Percentiles rank a stretch among this genome's conserved stretches.
Conservation (phyloP, 2,113 vertebrate genomes). For the Nothocercus nigrocapillus region DNA sequence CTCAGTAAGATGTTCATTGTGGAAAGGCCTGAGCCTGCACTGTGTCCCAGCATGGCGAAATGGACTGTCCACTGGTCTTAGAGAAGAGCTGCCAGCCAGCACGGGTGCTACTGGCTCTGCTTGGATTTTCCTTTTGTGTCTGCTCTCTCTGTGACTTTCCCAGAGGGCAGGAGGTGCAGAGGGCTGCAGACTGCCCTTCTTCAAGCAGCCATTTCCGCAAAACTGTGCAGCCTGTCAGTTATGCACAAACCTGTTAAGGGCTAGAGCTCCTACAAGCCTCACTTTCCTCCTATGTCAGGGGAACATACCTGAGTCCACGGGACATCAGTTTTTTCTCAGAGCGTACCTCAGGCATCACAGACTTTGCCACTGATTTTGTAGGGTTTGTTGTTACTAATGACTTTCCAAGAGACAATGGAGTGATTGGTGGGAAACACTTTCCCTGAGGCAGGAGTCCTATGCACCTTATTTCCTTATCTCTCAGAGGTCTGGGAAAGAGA, state of each 20-base stretch:
- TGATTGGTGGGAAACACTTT: background rate
- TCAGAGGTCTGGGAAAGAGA: background rate
- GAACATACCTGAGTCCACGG: background rate
- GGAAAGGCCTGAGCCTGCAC: background rate
- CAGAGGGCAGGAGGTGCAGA: background rate
- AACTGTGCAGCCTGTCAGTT: background rate
- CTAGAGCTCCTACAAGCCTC: background rate
- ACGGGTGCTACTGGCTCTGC: background rate
- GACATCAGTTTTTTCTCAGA: background rate
- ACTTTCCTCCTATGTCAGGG: background rate
- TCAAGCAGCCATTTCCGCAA: background rate
- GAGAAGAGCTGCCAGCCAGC: background rate
- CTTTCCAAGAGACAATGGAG: background rate
- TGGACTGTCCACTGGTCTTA: background rate
- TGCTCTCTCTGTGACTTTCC: background rate
- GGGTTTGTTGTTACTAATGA: background rate
- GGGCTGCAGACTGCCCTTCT: background rate
- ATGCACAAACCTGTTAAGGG: background rate
- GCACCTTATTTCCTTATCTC: accelerated
- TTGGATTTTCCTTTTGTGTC: background rate
- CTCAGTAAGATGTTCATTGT: background rate
- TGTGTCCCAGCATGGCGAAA: background rate
- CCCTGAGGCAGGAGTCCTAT: background rate
- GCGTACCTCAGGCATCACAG: background rate
- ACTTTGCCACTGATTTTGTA: background rate